Evolutionary conservation across 2,113 vertebrate genomes (phyloP), one percentile per base, ranked within the genome.

Genomic region (Zonotrichia leucophrys): DNA sequence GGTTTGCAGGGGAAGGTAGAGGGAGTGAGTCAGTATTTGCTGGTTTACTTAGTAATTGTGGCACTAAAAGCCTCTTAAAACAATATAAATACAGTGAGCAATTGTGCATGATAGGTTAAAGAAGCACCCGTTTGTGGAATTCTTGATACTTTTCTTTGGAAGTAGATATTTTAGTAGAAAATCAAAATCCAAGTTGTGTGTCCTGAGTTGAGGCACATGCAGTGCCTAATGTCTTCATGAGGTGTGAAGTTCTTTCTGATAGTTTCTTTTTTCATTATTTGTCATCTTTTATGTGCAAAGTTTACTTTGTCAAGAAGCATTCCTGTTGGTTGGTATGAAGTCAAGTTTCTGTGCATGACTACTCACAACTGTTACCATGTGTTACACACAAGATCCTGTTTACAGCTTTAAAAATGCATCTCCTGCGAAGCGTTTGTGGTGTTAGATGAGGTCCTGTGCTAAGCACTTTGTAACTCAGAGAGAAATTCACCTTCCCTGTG

Each of bases 181-280:
- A n/a, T 37, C 1, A 12, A 41, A 70, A 24, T 76, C 25, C 1
- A 22, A 37, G 21, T 47, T 64, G 21, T 2, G 0, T 16, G 19
- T 69, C 46, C 41, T 12, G 15, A 75, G 35, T 30, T 72, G 28
- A 67, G 64, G 46, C 15, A 10, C 8, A 8, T 64, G 4, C 3
- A 12, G 11, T 68, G 23, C 8, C 12, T 42, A 18, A 25, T 30
- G 18, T 49, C 22, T 81, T 82, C 1, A 5, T 25, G 31, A 53
- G 28, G 2, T 53, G 13, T 62, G 3, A 17, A 25, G 33, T 78
- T 70, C 35, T 74, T 87, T 49, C 53, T 77, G 6, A 10, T 58
- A 27, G 15, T 23, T 67, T 23, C 3, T 17, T 37, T 62, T 50
- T n/a, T 28, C 11, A 4, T 66, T 79, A 25, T 67, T 52, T 39